Base-by-base conservation (phyloP, 2,113 vertebrate genomes). In the Romanogobio albipinnatus region DNA sequence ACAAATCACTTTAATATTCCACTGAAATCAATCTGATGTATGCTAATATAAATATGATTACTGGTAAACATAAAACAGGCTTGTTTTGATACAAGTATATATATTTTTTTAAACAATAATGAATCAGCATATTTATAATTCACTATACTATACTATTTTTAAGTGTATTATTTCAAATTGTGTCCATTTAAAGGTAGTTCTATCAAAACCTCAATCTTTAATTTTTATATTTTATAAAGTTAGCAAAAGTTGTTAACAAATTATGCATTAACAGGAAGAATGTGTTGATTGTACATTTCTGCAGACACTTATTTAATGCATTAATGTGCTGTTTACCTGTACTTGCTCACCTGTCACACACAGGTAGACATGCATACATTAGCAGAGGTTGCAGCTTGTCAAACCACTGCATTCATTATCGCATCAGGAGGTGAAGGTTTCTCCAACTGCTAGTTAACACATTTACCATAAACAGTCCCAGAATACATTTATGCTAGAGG, bases 371-470 rank as follows among this genome's bases (percentile, higher is more conserved):
- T 87, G 96, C 94, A 96, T 96, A 96, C 94, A 97, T 97, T 97
- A 97, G 91, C 96, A 93, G 92, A 90, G 93, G 91, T 90, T 94
- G 93, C 92, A 88, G 93, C 95, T 91, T 92, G 96, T 96, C 91
- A 94, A 97, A 93, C 94, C 96, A 86, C 96, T 94, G 96, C 95
- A 99, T 97, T 94, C 91, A 96, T 97, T 98, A 97, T 91, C 96
- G 92, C 89, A 85, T 93, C 87, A 88, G 84, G 90, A 96, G 93
- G 95, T 96, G 96, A 95, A 90, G 91, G 91, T 93, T 11, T 45
- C 3, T 73, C 45, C 94, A 90, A 95, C 90, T 92, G 93, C 88
- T 96, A 90, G 90, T 94, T 94, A 93, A 91, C 90, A 95, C 88
- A 88, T 91, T 82, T 89, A 81, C 64, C 85, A 58, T 87, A 85